phyloP scores from a whole-genome alignment of 1,140 invertebrate species.

The Copidosoma floridanum region DNA sequence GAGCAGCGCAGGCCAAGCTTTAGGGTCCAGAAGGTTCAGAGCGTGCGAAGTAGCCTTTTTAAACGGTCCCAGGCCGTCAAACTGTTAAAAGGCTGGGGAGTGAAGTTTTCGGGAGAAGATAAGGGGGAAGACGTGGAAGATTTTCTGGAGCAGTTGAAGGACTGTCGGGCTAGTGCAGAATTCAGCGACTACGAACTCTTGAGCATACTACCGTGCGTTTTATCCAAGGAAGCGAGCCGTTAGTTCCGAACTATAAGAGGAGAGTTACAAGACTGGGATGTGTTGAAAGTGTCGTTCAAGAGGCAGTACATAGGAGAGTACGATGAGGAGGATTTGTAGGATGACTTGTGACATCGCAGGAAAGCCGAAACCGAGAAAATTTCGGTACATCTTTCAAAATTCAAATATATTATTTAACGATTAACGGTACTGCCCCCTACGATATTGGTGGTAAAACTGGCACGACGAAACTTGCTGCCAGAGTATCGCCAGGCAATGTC shows the following conservation, averaged over 20 bases:
- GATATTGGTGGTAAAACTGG: not conserved
- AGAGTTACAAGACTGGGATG: not conserved
- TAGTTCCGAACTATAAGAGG: not conserved
- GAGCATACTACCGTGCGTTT: not conserved
- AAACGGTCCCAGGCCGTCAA: too few species aligned
- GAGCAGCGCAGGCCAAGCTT: too few species aligned
- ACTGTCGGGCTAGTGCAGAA: not conserved
- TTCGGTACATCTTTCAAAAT: not conserved
- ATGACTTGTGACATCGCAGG: not conserved
- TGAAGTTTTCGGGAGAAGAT: not conserved
- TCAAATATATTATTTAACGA: not conserved
- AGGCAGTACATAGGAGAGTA: not conserved
- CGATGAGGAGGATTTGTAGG: not conserved
- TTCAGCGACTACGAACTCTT: not conserved
- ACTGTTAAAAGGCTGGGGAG: not conserved
- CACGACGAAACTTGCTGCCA: not conserved
- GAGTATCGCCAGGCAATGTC: not conserved
- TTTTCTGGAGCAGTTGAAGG: not conserved
- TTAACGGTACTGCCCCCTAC: not conserved
- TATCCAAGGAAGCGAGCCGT: not conserved
- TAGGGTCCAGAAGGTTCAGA: too few species aligned
- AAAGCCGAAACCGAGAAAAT: not conserved
- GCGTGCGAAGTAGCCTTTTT: too few species aligned
- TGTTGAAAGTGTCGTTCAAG: not conserved
- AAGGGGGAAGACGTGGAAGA: not conserved